These are phyloP conservation scores for Chrysodeixis includens DNA, from an alignment of 2,888 invertebrate genomes.

Conservation along the genomic window DNA sequence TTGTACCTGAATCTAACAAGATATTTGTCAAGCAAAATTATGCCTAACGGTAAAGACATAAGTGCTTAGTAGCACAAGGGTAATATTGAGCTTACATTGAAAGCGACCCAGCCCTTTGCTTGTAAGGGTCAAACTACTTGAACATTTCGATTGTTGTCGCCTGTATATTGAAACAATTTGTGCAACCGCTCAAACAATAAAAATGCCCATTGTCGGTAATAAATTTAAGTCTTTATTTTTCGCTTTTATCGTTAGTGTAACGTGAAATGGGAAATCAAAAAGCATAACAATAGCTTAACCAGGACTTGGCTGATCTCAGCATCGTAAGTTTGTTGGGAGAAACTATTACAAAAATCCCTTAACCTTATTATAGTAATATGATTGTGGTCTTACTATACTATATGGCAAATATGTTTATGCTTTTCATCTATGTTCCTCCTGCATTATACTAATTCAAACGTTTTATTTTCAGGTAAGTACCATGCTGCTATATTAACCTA, in stretches of 20 bases:
- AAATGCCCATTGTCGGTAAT: conserved; percentile 45
- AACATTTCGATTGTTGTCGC: conserved; percentile 76
- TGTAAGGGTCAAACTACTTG: conserved; percentile 76
- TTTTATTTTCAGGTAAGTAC: conserved; percentile 82
- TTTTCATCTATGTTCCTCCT: conserved; percentile 22
- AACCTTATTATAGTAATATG: too few relatives aligned
- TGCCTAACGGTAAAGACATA: conserved; percentile 51
- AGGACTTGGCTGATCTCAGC: not conserved
- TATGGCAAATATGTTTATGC: not conserved
- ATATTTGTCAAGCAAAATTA: conserved; percentile 58
- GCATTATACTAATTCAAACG: conserved; percentile 47
- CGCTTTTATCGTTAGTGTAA: conserved; percentile 28
- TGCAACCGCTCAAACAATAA: conserved; percentile 77
- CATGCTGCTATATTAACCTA: conserved; percentile 25
- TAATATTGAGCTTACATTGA: conserved; percentile 46
- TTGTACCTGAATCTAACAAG: conserved; percentile 68
- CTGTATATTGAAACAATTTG: conserved; percentile 71
- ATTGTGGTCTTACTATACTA: not conserved
- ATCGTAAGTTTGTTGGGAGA: not conserved
- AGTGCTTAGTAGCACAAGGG: conserved; percentile 53
- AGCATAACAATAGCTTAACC: not conserved
- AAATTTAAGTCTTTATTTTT: conserved; percentile 42
- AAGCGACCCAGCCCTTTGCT: conserved; percentile 70
- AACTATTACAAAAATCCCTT: too few relatives aligned
- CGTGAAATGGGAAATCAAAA: conserved; percentile 6